A percentile compares a stretch with the other conserved stretches of the same genome.
phyloP scores from a whole-genome alignment of 2,888 invertebrate species.

The Dexiosoma caninum region DNA sequence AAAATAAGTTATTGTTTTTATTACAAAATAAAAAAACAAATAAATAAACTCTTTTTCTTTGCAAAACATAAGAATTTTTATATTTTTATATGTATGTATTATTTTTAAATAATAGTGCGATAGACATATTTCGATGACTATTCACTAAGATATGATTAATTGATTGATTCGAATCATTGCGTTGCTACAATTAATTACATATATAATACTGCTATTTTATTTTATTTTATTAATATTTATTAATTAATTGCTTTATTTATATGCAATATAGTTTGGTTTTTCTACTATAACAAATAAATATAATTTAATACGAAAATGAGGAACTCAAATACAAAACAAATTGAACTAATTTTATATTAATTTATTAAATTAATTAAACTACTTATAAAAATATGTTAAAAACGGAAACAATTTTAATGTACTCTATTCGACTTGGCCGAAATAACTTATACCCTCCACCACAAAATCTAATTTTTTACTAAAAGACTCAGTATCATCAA shows the following conservation, averaged over 20 bases:
- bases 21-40: too few relatives aligned
- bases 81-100: background rate
- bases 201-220: background rate
- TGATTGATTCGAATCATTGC: constrained; percentile 10
- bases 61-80: background rate
- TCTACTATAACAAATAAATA: constrained; percentile 44
- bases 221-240: background rate
- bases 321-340: constrained; percentile 25
- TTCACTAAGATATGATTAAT: constrained; percentile 26
- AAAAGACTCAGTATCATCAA: background rate
- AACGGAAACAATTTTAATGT: background rate
- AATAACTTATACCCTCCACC: background rate
- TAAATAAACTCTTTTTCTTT: too few relatives aligned
- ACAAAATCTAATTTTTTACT: background rate
- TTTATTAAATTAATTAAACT: too few relatives aligned
- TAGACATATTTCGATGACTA: background rate
- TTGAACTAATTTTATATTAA: constrained; percentile 39
- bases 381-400: constrained; percentile 4
- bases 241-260: background rate
- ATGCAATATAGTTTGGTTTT: constrained; percentile 11
- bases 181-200: constrained; percentile 33
- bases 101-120: constrained; percentile 17
- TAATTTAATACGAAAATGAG: constrained; percentile 24
- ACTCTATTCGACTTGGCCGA: background rate
- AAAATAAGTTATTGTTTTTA: too few relatives aligned